phyloP scores from a whole-genome alignment of 2,888 invertebrate species.

The Apamea anceps region DNA sequence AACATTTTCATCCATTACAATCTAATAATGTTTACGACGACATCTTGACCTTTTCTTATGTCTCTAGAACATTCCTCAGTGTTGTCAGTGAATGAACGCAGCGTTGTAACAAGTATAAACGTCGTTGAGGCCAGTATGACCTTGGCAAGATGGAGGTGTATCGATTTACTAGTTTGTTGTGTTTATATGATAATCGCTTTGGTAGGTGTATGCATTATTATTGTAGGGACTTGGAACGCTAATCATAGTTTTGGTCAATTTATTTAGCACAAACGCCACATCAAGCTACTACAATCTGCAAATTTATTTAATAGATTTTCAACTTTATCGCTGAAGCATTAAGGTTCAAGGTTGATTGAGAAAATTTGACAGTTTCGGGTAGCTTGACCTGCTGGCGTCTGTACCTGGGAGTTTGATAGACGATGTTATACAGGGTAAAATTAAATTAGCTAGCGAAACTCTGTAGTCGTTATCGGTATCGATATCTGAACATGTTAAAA shows the following conservation, averaged over 20 bases:
- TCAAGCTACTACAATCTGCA: too few relatives aligned
- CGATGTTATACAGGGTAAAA: too few relatives aligned
- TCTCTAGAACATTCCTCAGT: slow-evolving; percentile 49
- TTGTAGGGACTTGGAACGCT: background rate
- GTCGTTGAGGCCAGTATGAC: slow-evolving; percentile 35
- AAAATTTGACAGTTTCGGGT: too few relatives aligned
- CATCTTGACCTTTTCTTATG: slow-evolving; percentile 47
- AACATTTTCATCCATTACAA: slow-evolving; percentile 6
- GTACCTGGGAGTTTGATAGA: too few relatives aligned
- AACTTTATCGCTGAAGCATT: too few relatives aligned
- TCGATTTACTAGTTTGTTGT: slow-evolving; percentile 22
- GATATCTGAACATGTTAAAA: too few relatives aligned
- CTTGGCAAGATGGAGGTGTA: slow-evolving; percentile 33
- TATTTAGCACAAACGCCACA: too few relatives aligned
- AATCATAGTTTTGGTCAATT: background rate
- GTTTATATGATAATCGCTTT: background rate
- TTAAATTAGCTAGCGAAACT: too few relatives aligned
- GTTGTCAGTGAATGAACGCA: slow-evolving; percentile 50
- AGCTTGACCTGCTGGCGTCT: too few relatives aligned
- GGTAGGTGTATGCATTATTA: background rate
- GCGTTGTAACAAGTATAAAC: slow-evolving; percentile 36
- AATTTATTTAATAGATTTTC: too few relatives aligned
- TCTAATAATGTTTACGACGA: slow-evolving; percentile 28
- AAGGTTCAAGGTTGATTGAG: too few relatives aligned
- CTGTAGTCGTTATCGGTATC: too few relatives aligned